Evolutionary conservation across 2,888 invertebrate genomes (phyloP).

Genomic region (Drosophila robusta): DNA sequence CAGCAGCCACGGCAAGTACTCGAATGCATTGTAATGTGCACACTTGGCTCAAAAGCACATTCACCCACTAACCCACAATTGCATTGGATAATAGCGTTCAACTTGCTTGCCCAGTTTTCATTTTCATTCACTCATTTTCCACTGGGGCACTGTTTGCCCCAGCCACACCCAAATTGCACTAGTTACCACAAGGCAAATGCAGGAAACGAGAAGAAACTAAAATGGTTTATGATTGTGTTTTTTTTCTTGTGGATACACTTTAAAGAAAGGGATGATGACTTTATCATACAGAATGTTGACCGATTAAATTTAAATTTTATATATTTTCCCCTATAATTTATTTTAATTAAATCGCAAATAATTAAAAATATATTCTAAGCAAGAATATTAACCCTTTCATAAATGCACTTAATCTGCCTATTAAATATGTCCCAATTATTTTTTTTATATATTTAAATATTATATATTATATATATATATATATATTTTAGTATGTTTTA

Average conservation of each 20-base stretch:
- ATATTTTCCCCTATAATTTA: no score
- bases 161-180: slow-evolving; percentile 56
- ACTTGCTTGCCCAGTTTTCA: slow-evolving; percentile 51
- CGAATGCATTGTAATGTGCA: slow-evolving; percentile 63
- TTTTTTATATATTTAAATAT: no score
- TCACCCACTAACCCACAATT: slow-evolving; percentile 80
- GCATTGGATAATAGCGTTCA: slow-evolving; percentile 46
- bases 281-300: not conserved
- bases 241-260: slow-evolving; percentile 5
- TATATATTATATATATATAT: no score
- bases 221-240: slow-evolving; percentile 37
- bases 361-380: no score
- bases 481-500: no score
- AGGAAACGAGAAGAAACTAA: slow-evolving; percentile 27
- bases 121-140: slow-evolving; percentile 53
- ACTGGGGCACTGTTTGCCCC: slow-evolving; percentile 26
- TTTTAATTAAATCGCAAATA: no score
- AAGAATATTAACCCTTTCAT: no score
- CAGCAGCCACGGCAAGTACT: slow-evolving; percentile 7
- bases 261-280: not conserved
- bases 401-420: no score
- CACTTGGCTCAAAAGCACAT: slow-evolving; percentile 66
- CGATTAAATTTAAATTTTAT: no score
- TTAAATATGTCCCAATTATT: no score
- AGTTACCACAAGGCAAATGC: slow-evolving; percentile 45